These are phyloP conservation scores for Calypte anna DNA, from an alignment of 2,113 vertebrate genomes.

Conservation along the genomic window DNA sequence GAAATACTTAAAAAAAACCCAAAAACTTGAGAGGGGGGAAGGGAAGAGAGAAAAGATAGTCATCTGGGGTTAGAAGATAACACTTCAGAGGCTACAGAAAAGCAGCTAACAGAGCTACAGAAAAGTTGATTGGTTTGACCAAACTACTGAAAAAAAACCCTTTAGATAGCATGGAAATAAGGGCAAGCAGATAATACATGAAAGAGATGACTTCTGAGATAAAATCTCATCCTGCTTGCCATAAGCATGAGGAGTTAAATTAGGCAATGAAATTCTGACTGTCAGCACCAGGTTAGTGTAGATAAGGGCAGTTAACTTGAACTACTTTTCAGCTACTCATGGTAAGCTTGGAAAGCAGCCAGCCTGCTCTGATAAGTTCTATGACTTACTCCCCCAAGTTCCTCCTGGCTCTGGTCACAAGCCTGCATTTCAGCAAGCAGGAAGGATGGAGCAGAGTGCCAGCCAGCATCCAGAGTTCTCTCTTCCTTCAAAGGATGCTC, in stretches of 20 bases:
- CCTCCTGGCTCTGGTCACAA: neutral
- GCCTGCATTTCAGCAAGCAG: fast-evolving
- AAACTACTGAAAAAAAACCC: neutral
- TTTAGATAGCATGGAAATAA: neutral
- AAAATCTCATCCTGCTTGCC: neutral
- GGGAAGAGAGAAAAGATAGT: neutral
- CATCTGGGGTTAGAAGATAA: neutral
- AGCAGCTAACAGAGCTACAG: neutral
- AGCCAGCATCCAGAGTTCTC: neutral
- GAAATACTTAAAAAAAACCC: neutral
- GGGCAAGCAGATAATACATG: neutral
- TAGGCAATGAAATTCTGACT: neutral
- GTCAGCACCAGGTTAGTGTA: neutral
- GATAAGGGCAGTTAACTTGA: neutral
- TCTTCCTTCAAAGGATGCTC: neutral
- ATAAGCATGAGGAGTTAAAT: neutral
- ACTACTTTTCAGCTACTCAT: neutral
- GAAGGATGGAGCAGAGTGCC: neutral
- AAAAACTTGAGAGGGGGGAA: neutral
- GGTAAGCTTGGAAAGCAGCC: neutral
- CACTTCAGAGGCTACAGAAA: neutral
- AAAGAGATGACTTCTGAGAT: neutral
- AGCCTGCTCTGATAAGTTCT: neutral
- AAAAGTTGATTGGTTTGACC: neutral
- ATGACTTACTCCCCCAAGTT: neutral